Evolutionary conservation across 2,888 invertebrate species (phyloP), one percentile per base, ranked within the genome.

Genomic region (Acleris cristana): DNA sequence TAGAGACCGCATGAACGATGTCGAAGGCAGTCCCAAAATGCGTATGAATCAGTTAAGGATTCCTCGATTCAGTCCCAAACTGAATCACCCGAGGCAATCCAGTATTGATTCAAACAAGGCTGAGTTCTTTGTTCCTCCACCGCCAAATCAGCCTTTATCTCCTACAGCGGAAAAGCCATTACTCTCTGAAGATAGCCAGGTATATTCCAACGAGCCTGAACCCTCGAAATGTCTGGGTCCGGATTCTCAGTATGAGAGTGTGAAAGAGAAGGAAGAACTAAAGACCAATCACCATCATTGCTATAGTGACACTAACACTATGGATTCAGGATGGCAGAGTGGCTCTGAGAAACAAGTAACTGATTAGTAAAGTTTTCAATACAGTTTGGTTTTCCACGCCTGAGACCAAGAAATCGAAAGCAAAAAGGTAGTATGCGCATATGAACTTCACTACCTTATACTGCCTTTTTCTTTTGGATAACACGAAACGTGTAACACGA

Each of bases 281-380:
- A 87, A 91, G 76, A 75, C 86, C 1, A 92, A 88, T 7, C 93
- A 93, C 23, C 93, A 93, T 65, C 94, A 94, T 69, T 94, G 94
- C 54, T 91, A 94, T 62, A 94, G 93, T 71, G 94, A 94, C 56
- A 94, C 94, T 0, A 94, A 94, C 52, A 95, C 95, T 0, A 94
- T 95, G 91, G 95, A 95, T 73, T 94, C 95, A 0, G 95, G 95
- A 0, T 95, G 95, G 95, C 95, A 95, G 71, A 95, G 95, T 74
- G 95, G 95, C 0, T 94, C 94, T 0, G 95, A 95, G 70, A 95
- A 94, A 80, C 93, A 93, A 66, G 94, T 88, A n/a, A 93, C 93
- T 51, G 93, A 93, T 73, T 90, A 76, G 48, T 4, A 16, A 1
- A 44, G n/a, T 1, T 45, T n/a, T 45, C 45, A 7, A 2, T 45